A percentile compares a stretch with the other conserved stretches of the same genome.
phyloP scores from a whole-genome alignment of 2,888 invertebrate genomes.

The Eupithecia subumbrata region DNA sequence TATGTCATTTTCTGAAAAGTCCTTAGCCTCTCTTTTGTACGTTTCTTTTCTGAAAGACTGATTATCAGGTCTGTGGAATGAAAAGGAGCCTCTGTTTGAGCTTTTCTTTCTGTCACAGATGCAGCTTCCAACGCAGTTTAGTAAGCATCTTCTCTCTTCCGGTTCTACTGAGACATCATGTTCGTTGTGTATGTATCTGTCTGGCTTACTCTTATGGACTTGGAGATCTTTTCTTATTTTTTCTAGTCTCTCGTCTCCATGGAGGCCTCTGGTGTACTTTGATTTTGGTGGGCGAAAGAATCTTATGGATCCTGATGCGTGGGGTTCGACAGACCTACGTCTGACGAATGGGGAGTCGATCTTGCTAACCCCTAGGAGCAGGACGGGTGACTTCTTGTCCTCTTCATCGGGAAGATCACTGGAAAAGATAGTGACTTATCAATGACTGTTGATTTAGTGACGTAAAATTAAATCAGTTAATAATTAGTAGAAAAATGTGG shows the following conservation, averaged over 20 bases:
- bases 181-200: conserved; percentile 75
- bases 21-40: conserved; percentile 61
- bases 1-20: conserved; percentile 76
- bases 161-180: conserved; percentile 69
- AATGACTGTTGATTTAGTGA: not conserved
- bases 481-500: not conserved
- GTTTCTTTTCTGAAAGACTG: conserved; percentile 67
- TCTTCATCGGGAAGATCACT: conserved; percentile 86
- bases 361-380: conserved; percentile 85
- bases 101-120: conserved; percentile 73
- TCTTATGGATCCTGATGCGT: conserved; percentile 72
- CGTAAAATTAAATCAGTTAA: conserved; percentile 1
- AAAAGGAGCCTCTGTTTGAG: conserved; percentile 75
- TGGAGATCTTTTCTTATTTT: conserved; percentile 77
- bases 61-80: conserved; percentile 74
- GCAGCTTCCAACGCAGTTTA: conserved; percentile 74
- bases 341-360: conserved; percentile 78
- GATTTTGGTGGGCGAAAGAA: conserved; percentile 78
- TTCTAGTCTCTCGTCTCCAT: conserved; percentile 77
- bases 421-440: conserved; percentile 56
- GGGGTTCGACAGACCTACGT: conserved; percentile 71
- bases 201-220: conserved; percentile 74
- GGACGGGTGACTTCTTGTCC: conserved; percentile 84
- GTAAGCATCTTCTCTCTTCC: conserved; percentile 63
- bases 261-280: conserved; percentile 75